These are phyloP conservation scores for Todiramphus saurophagus DNA, from an alignment of 2,113 vertebrate species.

Conservation along the genomic window DNA sequence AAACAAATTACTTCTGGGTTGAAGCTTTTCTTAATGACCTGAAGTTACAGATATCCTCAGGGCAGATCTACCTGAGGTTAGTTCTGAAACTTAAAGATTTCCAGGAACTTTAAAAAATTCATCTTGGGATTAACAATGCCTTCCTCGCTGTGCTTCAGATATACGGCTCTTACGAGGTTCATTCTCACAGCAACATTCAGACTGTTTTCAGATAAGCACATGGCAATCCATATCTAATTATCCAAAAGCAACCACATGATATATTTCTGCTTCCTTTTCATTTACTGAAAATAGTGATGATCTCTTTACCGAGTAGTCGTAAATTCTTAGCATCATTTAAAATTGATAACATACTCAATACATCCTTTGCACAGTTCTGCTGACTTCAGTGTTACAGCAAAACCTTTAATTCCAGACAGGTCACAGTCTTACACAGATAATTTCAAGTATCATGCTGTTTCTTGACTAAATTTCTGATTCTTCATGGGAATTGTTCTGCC, in stretches of 20 bases:
- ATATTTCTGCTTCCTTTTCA: neutral
- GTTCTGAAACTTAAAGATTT: neutral
- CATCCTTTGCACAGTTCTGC: neutral
- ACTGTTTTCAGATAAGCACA: neutral
- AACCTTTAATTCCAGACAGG: neutral
- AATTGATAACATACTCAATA: neutral
- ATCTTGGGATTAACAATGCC: neutral
- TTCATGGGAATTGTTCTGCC: neutral
- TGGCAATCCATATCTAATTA: neutral
- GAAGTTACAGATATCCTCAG: neutral
- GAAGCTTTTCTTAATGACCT: neutral
- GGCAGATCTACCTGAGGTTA: neutral
- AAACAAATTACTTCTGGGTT: neutral
- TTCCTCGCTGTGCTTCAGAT: neutral
- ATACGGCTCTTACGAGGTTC: rapidly evolving
- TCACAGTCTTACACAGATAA: neutral
- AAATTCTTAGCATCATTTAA: neutral
- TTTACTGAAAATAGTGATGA: neutral
- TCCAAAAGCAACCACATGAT: neutral
- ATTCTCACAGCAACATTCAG: neutral
- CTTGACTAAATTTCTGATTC: neutral
- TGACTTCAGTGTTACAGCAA: neutral
- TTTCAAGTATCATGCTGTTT: neutral
- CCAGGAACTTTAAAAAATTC: neutral
- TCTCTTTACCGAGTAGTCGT: neutral